These are phyloP conservation scores for Rotaria magnacalcarata DNA, from an alignment of 2,888 invertebrate genomes.

Conservation along the genomic window DNA sequence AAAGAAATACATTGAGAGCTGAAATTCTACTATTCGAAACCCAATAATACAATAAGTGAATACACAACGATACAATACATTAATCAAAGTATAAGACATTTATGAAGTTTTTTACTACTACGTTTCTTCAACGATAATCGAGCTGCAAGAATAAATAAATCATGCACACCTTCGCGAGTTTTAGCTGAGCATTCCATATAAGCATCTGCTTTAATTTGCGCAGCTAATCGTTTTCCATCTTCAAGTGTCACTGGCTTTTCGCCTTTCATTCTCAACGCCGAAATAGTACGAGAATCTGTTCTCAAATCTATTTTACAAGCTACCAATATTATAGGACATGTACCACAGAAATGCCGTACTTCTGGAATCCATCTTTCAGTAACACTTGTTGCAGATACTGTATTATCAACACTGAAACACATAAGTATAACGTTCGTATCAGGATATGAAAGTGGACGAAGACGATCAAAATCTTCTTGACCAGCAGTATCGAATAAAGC, in stretches of 20 bases:
- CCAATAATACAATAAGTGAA: not conserved
- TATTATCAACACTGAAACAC: not conserved
- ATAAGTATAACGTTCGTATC: not conserved
- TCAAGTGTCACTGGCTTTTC: not conserved
- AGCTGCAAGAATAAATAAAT: slow-evolving; percentile 70
- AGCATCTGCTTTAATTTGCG: slow-evolving; percentile 55
- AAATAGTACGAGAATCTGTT: not conserved
- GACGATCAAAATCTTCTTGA: slow-evolving; percentile 30
- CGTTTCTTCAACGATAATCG: slow-evolving; percentile 6
- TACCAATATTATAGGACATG: not conserved
- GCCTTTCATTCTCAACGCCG: not conserved
- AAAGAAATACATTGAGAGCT: not conserved
- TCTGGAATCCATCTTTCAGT: not conserved
- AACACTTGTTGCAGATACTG: not conserved
- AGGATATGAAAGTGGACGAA: slow-evolving; percentile 7
- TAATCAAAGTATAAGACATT: not conserved
- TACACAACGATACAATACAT: not conserved
- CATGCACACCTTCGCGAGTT: slow-evolving; percentile 67
- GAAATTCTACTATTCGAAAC: too few species aligned
- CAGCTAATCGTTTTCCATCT: slow-evolving; percentile 6
- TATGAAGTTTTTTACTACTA: not conserved
- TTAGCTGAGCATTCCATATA: slow-evolving; percentile 96
- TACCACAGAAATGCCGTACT: not conserved
- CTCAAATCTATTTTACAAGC: slow-evolving; percentile 41
- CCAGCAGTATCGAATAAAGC: slow-evolving; percentile 12